phyloP scores from a whole-genome alignment of 2,113 vertebrate species.

The Corythornis madagascariensis region DNA sequence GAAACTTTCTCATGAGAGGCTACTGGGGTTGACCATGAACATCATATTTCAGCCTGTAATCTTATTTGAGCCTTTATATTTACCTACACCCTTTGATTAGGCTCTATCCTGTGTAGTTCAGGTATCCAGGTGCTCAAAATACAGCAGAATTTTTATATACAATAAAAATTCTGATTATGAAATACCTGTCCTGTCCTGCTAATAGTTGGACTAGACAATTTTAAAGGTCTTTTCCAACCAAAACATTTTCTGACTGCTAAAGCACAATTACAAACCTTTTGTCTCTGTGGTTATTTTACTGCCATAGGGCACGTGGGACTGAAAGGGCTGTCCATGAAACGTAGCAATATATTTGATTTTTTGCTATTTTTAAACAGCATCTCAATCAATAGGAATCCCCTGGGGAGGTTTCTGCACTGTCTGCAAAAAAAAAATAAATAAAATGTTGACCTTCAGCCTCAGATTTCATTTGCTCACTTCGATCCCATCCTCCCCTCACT shows the following conservation, averaged over 20 bases:
- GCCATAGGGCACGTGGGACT: too few relatives aligned
- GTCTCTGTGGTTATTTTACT: rapidly evolving
- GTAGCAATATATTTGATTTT: not conserved
- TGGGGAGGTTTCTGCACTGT: not conserved
- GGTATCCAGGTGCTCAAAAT: not conserved
- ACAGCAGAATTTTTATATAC: not conserved
- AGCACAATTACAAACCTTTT: not conserved
- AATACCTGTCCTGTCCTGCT: not conserved
- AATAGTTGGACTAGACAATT: too few relatives aligned
- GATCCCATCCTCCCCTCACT: not conserved
- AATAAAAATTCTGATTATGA: not conserved
- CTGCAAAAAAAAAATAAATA: not conserved
- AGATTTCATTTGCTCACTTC: not conserved
- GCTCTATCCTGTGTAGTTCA: not conserved
- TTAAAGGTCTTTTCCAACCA: too few relatives aligned
- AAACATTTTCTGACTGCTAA: not conserved
- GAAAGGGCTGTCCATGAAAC: not conserved
- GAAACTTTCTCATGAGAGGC: not conserved
- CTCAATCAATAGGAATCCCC: not conserved
- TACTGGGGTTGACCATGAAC: not conserved
- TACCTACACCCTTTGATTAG: not conserved
- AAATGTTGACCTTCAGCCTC: not conserved
- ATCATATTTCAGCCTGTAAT: not conserved
- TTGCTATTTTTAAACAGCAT: not conserved
- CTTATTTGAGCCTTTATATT: not conserved